These are phyloP conservation scores for Smittia sp. DNA, from an alignment of 2,888 invertebrate genomes.

Conservation along the genomic window DNA sequence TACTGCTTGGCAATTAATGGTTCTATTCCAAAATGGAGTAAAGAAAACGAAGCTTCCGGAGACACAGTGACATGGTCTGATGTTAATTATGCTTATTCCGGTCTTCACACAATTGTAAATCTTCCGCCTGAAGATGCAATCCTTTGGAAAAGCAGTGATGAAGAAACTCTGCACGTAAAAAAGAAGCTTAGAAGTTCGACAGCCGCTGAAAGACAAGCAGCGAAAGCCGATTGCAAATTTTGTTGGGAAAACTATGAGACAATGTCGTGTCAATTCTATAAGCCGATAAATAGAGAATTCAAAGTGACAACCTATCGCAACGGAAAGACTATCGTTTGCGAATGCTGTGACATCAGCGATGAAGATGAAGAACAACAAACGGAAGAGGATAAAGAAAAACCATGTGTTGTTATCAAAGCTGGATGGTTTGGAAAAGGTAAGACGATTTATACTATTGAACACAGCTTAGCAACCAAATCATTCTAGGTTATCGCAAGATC, in stretches of 20 bases:
- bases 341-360: slow-evolving; percentile 61
- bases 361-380: slow-evolving; percentile 48
- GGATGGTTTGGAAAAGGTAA: slow-evolving; percentile 86
- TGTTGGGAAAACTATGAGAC: slow-evolving; percentile 59
- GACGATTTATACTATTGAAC: neutral
- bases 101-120: slow-evolving; percentile 52
- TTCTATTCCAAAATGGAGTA: slow-evolving; percentile 49
- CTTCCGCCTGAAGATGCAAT: slow-evolving; percentile 53
- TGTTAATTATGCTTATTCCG: slow-evolving; percentile 53
- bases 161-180: neutral
- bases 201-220: slow-evolving; percentile 16
- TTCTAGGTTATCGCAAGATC: slow-evolving; percentile 38
- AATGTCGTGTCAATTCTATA: slow-evolving; percentile 59
- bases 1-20: slow-evolving; percentile 44
- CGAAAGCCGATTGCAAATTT: slow-evolving; percentile 58
- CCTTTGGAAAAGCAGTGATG: slow-evolving; percentile 45
- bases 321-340: slow-evolving; percentile 58
- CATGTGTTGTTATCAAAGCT: slow-evolving; percentile 19
- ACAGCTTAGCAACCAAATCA: neutral
- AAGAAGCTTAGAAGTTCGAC: slow-evolving; percentile 37
- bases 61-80: slow-evolving; percentile 48
- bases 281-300: slow-evolving; percentile 48
- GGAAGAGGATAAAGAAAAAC: slow-evolving; percentile 37
- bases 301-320: slow-evolving; percentile 50
- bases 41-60: neutral